Base-by-base conservation (phyloP, 2,797 vertebrate species). In the Helostoma temminkii region DNA sequence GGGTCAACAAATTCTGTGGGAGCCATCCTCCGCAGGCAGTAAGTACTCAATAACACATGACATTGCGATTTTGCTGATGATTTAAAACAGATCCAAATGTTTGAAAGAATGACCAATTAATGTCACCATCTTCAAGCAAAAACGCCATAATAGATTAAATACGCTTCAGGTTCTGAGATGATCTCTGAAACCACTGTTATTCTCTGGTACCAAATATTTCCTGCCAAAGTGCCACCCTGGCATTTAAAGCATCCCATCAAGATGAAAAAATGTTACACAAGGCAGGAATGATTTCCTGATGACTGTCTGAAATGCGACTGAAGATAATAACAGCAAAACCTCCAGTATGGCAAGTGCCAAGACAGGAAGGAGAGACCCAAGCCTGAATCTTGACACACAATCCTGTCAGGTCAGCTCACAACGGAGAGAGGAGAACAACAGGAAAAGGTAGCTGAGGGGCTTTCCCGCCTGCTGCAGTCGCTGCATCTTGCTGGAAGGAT, bases 371-470 rank as follows among this genome's bases (percentile, higher is more conserved):
- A 66, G 46, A 49, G 22, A 50, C 43, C 36, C 14, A 0, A 28
- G 28, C 43, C 76, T 26, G 56, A 62, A 58, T 55, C 67, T 37
- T 25, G 28, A 71, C 71, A 62, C 71, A n/a, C 52, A 50, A 32
- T 39, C 11, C 72, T 8, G 55, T 34, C n/a, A 8, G 50, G 63
- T 78, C 76, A 57, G 49, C 0, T 21, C 11, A 7, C 30, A 3
- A 24, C 45, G 34, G n/a, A 41, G 34, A 32, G 57, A 10, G 4
- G 45, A 74, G 54, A 90, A 89, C 85, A 92, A 92, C 88, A 92
- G 93, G 90, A 92, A 91, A 78, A 81, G 67, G 85, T 61, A 67
- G 76, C 75, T 11, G 25, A 36, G 66, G 76, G 80, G 56, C 42
- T 74, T 79, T 64, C 76, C 82, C 57, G 63, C 55, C 62, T 46